These are phyloP conservation scores for Sebastiscus tertius DNA, from an alignment of 2,797 vertebrate species.

Conservation along the genomic window DNA sequence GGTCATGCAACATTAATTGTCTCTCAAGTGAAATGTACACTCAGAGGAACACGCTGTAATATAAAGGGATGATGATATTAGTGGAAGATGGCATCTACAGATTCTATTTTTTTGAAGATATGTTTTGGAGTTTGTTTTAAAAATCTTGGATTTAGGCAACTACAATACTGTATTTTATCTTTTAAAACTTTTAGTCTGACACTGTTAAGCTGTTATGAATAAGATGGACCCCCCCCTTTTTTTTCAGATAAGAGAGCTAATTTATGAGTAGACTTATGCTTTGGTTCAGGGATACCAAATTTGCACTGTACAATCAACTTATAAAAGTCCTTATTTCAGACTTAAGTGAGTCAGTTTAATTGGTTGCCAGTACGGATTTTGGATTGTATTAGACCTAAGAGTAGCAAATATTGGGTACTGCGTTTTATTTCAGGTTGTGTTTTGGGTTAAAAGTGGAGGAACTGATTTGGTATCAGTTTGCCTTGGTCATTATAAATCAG, in stretches of 20 bases:
- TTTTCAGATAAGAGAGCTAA: not conserved
- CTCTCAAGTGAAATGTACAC: conserved; percentile 16
- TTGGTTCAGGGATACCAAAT: conserved; percentile 22
- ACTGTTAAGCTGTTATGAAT: conserved; percentile 15
- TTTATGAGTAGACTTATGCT: not conserved
- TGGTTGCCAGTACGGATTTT: not conserved
- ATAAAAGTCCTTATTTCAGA: not conserved
- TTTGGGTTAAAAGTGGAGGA: not conserved
- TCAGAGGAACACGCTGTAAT: conserved; percentile 25
- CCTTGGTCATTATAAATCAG: not conserved
- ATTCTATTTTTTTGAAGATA: conserved; percentile 48
- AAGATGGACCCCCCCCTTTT: not conserved
- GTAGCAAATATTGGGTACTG: not conserved
- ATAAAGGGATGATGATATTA: conserved; percentile 55
- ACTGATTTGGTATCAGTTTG: conserved; percentile 8
- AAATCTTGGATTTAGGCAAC: conserved; percentile 5
- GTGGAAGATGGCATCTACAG: conserved; percentile 7
- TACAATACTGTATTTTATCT: conserved; percentile 4
- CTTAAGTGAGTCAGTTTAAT: not conserved
- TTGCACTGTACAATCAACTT: conserved; percentile 53
- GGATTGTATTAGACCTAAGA: not conserved
- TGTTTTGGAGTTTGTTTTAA: conserved; percentile 37
- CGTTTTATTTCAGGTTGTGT: conserved; percentile 8
- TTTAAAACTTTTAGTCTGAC: conserved; percentile 35
- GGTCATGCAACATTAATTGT: conserved; percentile 40